phyloP scores from a whole-genome alignment of 2,797 vertebrate species.

The Amblyopsis hoosieri region DNA sequence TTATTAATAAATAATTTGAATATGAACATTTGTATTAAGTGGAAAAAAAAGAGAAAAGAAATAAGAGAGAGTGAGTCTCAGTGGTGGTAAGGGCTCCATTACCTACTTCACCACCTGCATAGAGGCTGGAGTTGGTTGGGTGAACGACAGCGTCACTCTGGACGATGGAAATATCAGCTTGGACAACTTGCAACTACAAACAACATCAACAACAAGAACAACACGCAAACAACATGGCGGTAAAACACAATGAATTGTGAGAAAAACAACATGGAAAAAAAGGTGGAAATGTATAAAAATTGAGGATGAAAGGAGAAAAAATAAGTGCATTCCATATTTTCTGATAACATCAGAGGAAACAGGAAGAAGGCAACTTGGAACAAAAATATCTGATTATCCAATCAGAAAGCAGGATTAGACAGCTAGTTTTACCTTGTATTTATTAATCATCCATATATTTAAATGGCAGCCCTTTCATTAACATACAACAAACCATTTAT shows the following conservation, averaged over 20 bases:
- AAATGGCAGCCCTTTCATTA: not conserved
- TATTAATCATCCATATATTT: too few species aligned
- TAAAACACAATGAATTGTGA: constrained; percentile 60
- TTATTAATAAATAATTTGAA: too few species aligned
- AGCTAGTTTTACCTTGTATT: constrained; percentile 12
- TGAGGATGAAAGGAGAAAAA: constrained; percentile 13
- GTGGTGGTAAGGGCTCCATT: constrained; percentile 84
- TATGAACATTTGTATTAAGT: not conserved
- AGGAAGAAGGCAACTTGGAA: constrained; percentile 47
- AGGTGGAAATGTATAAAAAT: constrained; percentile 9
- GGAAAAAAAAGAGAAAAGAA: constrained; percentile 23
- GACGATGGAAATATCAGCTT: constrained; percentile 98
- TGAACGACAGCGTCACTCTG: constrained; percentile 99
- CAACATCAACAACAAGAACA: constrained; percentile 66
- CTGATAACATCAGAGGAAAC: constrained; percentile 46
- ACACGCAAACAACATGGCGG: constrained; percentile 69
- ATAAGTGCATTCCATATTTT: constrained; percentile 44
- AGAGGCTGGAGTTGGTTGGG: constrained; percentile 98
- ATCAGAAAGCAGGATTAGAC: constrained; percentile 44
- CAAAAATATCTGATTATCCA: constrained; percentile 18
- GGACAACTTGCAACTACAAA: constrained; percentile 99
- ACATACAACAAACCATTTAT: not conserved
- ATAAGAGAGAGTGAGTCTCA: constrained; percentile 27
- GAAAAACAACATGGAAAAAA: constrained; percentile 31
- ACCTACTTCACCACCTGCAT: constrained; percentile 99